These are phyloP conservation scores for Dione vanillae DNA, from an alignment of 2,888 invertebrate genomes.

Conservation along the genomic window DNA sequence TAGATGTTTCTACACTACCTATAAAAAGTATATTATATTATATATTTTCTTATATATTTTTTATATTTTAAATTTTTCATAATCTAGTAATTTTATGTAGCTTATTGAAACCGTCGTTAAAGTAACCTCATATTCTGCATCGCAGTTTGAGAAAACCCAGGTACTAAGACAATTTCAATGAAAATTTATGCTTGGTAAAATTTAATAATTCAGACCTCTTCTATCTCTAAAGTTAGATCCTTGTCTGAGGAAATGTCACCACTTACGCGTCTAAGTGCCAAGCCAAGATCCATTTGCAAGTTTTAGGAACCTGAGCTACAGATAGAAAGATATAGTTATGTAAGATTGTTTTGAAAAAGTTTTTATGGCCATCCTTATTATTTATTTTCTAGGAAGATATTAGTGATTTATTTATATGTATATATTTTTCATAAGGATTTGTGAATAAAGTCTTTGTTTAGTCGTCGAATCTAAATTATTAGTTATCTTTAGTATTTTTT, in stretches of 20 bases:
- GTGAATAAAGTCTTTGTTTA: neutral
- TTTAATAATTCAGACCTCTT: conserved; percentile 2
- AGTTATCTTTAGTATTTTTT: neutral
- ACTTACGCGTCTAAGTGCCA: conserved; percentile 14
- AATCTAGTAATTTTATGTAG: no score
- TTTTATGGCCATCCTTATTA: no score
- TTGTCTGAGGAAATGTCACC: conserved; percentile 11
- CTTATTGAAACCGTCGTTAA: no score
- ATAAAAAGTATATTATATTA: no score
- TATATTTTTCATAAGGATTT: no score
- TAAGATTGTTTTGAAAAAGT: neutral
- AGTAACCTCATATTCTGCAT: no score
- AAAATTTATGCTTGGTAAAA: no score
- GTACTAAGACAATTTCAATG: neutral
- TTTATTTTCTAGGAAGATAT: neutral
- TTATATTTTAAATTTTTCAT: no score
- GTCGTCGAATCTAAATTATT: neutral
- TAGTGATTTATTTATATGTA: neutral
- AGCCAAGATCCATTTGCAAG: conserved; percentile 26
- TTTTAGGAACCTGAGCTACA: conserved; percentile 5
- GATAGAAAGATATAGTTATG: no score
- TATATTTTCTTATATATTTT: no score
- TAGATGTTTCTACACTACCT: no score
- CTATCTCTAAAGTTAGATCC: neutral
- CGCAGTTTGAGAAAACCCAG: no score